Conservation (phyloP, 2,797 vertebrate species). For the Pipistrellus kuhlii region DNA sequence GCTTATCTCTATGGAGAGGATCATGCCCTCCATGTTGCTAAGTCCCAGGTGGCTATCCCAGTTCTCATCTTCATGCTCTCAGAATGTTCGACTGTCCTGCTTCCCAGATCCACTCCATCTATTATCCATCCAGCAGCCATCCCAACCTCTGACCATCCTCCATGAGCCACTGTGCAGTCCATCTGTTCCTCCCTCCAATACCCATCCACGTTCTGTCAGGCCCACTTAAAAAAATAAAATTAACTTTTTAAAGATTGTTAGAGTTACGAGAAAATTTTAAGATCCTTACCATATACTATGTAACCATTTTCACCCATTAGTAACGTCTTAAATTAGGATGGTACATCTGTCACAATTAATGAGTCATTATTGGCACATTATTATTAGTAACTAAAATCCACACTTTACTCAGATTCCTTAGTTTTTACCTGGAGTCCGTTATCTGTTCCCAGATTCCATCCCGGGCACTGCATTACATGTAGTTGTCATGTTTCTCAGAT, state of each 20-base stretch:
- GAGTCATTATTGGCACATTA: not conserved
- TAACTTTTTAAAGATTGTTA: not conserved
- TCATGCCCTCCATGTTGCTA: not conserved
- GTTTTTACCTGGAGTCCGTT: not conserved
- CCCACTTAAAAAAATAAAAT: not conserved
- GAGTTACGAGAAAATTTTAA: not conserved
- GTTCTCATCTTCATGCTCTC: not conserved
- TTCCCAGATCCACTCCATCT: not conserved
- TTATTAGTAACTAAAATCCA: not conserved
- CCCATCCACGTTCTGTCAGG: not conserved
- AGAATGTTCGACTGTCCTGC: not conserved
- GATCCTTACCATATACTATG: not conserved
- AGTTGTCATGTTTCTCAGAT: not conserved
- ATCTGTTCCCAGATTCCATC: conserved; percentile 18
- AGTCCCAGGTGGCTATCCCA: not conserved
- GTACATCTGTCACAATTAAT: not conserved
- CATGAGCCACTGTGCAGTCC: not conserved
- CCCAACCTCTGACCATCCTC: not conserved
- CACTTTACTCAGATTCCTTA: not conserved
- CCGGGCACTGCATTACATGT: not conserved
- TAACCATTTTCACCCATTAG: not conserved
- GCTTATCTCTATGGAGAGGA: not conserved
- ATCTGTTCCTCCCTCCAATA: not conserved
- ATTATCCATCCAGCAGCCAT: not conserved
- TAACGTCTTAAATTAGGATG: not conserved